Evolutionary conservation across 2,888 invertebrate genomes (phyloP), one percentile per base, ranked within the genome.

Genomic region (Crocallis elinguaria): DNA sequence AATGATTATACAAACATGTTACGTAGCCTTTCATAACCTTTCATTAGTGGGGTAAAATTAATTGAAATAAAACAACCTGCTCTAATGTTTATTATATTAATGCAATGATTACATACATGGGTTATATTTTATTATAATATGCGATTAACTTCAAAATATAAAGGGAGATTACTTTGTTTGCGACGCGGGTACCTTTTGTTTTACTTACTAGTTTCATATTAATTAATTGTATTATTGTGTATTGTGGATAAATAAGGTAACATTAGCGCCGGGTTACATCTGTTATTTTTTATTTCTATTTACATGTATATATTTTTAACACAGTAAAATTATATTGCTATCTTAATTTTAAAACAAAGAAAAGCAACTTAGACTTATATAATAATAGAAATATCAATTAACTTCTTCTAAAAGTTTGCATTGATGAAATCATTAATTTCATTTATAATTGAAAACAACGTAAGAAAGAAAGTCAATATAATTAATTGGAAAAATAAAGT

Each of bases 251-350:
- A 65, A 75, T 82, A 86, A 91, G 90, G 90, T 91, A 90, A 89
- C 90, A 91, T 89, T 88, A 90, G 90, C 90, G 90, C 90, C 86
- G 81, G 66, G 68, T 70, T 74, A 75, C 62, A 71, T 66, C 60
- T 43, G 56, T 64, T 42, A 43, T 38, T 43, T 33, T 30, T 59
- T 59, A 39, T 55, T 43, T 62, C 62, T 75, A 74, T 73, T 67
- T 73, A 73, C 73, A 74, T 61, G 32, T 29, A 36, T 29, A 25
- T 49, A 41, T 27, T 9, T 14, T 13, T 25, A 36, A 6, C 6
- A 19, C 12, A n/a, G n/a, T 36, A 36, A 19, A 29, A 29, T 2
- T 23, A 23, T 19, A 16, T 16, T n/a, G 5, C 16, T 41, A 41
- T n/a, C 16, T 41, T 11, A 11, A 16, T 35, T 52, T 33, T n/a